Evolutionary conservation across 2,113 vertebrate genomes (phyloP).

Genomic region (Pomatostomus ruficeps): DNA sequence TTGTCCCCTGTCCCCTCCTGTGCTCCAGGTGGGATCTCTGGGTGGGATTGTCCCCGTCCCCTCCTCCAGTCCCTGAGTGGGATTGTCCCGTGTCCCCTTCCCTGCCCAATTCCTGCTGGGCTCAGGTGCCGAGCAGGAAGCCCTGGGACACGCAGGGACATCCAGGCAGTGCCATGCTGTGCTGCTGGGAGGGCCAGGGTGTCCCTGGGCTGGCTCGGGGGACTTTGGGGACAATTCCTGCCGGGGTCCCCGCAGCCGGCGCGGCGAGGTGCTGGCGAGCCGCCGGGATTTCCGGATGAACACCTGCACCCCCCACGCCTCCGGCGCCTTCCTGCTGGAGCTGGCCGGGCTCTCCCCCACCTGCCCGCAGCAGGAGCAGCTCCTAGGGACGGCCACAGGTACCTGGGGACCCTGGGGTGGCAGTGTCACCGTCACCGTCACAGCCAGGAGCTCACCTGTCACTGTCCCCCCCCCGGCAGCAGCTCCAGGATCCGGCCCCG

Average conservation of each 20-base stretch:
- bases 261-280: constrained; percentile 84
- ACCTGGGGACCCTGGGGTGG: fast-evolving
- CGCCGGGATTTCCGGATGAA: constrained; percentile 89
- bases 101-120: not conserved
- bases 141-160: fast-evolving
- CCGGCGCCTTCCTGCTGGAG: constrained; percentile 76
- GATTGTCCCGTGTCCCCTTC: not conserved
- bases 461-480: not conserved
- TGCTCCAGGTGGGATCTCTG: not conserved
- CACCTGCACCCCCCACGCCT: constrained; percentile 66
- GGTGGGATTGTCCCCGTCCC: not conserved
- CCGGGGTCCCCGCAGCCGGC: constrained; percentile 55
- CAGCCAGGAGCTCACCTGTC: not conserved
- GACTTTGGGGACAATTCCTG: not conserved
- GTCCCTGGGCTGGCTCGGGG: not conserved
- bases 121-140: not conserved
- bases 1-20: not conserved
- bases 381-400: not conserved
- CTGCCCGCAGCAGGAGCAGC: not conserved
- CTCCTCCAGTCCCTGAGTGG: not conserved
- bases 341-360: not conserved
- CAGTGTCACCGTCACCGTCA: fast-evolving
- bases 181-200: not conserved
- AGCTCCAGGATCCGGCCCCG: not conserved
- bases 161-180: fast-evolving